Evolutionary conservation across 2,888 invertebrate genomes (phyloP), one percentile per base, ranked within the genome.

Genomic region (Epistrophella euchroma): DNA sequence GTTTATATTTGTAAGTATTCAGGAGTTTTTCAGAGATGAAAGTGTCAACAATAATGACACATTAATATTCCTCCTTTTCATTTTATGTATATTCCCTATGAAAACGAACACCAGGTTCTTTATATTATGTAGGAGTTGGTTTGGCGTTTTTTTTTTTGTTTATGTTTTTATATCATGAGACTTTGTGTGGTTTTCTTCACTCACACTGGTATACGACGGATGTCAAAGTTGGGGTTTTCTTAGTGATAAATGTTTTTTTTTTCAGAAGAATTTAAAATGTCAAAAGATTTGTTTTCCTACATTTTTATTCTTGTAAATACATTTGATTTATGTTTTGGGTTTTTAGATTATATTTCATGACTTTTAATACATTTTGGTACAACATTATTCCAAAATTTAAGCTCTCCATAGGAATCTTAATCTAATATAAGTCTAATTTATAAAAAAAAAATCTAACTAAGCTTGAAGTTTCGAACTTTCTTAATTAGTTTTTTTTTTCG

Each of bases 1-100:
- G 6, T 40, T n/a, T n/a, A 17, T 19, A 2, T 28, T 28, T n/a
- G 45, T 3, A 17, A 17, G 28, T 17, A 19, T 50, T 11, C 11
- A 11, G 47, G 15, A 35, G 50, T 50, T 35, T 47, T 66, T n/a
- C n/a, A n/a, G 56, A 74, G 70, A 70, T 71, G 56, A 56, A 28
- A 56, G 37, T 76, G 76, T 60, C 76, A 70, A 68, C 66, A 68
- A 80, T 72, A 70, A 79, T 76, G 76, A 80, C 85, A 85, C 68
- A 80, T 80, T 85, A 80, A 85, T n/a, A n/a, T 80, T 58, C 72
- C 35, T 60, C 71, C 62, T 62, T 72, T 80, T 72, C 58, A 60
- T 80, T 85, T 64, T 62, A 72, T 32, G 28, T 60, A 28, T 11
- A 45, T 45, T 72, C 58, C 19, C 60, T 62, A 32, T 52, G 32